phyloP scores from a whole-genome alignment of 2,797 vertebrate species.

The Hippopotamyrus pictus region DNA sequence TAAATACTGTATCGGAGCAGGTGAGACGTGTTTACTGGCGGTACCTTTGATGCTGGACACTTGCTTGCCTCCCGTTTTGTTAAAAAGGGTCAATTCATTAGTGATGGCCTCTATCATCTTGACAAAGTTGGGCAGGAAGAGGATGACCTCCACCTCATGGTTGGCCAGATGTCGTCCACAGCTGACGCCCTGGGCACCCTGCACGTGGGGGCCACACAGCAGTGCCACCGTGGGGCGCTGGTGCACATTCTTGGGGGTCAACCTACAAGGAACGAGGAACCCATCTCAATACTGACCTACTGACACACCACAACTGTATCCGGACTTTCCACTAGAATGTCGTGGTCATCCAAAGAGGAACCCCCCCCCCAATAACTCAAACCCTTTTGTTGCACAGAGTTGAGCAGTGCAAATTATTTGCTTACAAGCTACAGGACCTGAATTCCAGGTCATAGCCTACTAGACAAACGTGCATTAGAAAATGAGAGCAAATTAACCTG shows the following conservation, averaged over 20 bases:
- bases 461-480: not conserved
- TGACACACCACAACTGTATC: not conserved
- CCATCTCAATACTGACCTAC: not conserved
- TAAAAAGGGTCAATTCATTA: conserved; percentile 83
- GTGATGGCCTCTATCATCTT: conserved; percentile 95
- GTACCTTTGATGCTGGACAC: conserved; percentile 91
- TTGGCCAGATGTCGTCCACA: conserved; percentile 94
- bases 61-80: conserved; percentile 84
- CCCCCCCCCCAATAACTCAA: not conserved
- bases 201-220: conserved; percentile 88
- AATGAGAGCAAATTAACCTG: not conserved
- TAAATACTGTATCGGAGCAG: not conserved
- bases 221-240: conserved; percentile 92
- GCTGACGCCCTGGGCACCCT: conserved; percentile 97
- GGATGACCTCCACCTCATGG: conserved; percentile 89
- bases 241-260: conserved; percentile 95
- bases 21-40: not conserved
- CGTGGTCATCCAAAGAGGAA: not conserved
- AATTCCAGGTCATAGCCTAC: not conserved
- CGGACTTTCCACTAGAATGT: not conserved
- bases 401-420: not conserved
- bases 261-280: conserved; percentile 51
- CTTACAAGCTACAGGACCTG: not conserved
- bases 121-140: conserved; percentile 94
- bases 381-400: not conserved